Percentiles rank a stretch among this genome's conserved stretches.
These are phyloP conservation scores for Prunella strophiata DNA, from an alignment of 2,797 vertebrate species.

Conservation along the genomic window DNA sequence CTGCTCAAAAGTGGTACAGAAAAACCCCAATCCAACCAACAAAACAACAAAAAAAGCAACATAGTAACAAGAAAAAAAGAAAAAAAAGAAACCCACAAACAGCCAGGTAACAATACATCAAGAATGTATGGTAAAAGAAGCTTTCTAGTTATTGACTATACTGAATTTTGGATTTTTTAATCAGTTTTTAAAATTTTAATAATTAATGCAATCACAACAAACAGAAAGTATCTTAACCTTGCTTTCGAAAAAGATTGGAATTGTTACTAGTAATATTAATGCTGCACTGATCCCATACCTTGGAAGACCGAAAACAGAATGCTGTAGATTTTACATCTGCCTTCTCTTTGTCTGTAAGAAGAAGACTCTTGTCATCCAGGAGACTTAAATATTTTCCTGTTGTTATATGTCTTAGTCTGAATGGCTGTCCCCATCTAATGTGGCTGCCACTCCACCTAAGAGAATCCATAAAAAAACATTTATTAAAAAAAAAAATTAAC, in stretches of 20 bases:
- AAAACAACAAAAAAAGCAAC: neutral
- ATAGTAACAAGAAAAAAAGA: neutral
- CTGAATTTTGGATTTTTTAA: neutral
- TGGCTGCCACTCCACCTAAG: constrained; percentile 95
- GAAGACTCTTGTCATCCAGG: constrained; percentile 88
- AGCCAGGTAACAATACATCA: neutral
- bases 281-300: constrained; percentile 76
- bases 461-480: neutral
- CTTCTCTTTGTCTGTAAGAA: constrained; percentile 91
- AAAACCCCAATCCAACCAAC: neutral
- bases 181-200: neutral
- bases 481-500: neutral
- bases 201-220: neutral
- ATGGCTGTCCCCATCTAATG: constrained; percentile 93
- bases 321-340: constrained; percentile 93
- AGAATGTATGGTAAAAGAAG: neutral
- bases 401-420: constrained; percentile 93
- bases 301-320: constrained; percentile 94
- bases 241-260: neutral
- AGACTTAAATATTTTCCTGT: constrained; percentile 95
- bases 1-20: neutral
- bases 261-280: neutral
- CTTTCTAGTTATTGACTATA: neutral
- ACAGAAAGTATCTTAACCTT: neutral
- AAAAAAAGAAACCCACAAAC: neutral